Evolutionary conservation across 2,113 vertebrate genomes (phyloP).

Genomic region (Hyperopisus bebe): DNA sequence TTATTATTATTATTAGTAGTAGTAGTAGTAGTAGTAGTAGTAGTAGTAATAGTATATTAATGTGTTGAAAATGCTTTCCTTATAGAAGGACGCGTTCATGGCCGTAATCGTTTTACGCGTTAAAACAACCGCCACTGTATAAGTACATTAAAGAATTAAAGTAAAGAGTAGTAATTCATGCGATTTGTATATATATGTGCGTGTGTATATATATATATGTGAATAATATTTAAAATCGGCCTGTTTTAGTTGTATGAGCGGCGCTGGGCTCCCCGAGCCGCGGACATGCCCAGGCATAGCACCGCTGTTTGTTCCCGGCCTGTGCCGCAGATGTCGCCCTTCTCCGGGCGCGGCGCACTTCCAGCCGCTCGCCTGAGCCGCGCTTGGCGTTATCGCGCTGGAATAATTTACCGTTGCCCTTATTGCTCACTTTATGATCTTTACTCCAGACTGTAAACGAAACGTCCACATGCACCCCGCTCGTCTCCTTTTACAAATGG

Average conservation of each 20-base stretch:
- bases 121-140: neutral
- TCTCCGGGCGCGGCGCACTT: neutral
- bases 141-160: neutral
- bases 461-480: neutral
- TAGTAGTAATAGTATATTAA: neutral
- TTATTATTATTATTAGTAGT: too few species aligned
- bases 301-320: neutral
- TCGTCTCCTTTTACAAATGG: neutral
- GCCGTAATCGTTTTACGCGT: neutral
- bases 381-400: too few species aligned
- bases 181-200: neutral
- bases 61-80: neutral
- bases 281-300: conserved; percentile 29
- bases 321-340: neutral
- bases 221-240: neutral
- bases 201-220: neutral
- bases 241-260: neutral
- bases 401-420: neutral
- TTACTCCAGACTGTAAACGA: neutral
- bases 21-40: neutral
- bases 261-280: neutral
- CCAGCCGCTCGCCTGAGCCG: neutral
- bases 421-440: neutral
- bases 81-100: neutral
- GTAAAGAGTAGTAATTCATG: neutral